Evolutionary conservation across 2,113 vertebrate species (phyloP).

Genomic region (Orthonyx spaldingii): DNA sequence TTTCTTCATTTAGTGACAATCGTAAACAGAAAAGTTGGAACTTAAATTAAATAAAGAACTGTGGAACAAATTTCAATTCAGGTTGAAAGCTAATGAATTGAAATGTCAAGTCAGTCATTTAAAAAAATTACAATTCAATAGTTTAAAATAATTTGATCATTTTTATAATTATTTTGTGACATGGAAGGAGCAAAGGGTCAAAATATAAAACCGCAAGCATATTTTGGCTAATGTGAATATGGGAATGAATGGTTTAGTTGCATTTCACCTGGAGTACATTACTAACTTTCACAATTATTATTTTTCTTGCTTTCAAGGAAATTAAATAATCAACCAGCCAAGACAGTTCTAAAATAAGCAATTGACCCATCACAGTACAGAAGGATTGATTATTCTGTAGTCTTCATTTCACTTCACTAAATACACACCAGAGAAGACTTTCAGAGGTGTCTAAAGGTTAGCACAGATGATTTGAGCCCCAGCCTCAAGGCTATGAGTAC

Average conservation of each 20-base stretch:
- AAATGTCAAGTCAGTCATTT: slow-evolving; percentile 37
- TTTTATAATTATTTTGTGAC: slow-evolving; percentile 41
- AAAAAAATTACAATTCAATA: slow-evolving; percentile 39
- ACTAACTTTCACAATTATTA: slow-evolving; percentile 51
- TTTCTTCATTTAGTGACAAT: slow-evolving; percentile 34
- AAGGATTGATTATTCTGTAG: slow-evolving; percentile 34
- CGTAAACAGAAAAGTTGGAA: slow-evolving; percentile 43
- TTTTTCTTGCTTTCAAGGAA: slow-evolving; percentile 65
- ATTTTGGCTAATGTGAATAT: slow-evolving; percentile 24
- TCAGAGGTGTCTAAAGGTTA: slow-evolving; percentile 1
- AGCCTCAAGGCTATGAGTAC: not conserved
- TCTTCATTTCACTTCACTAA: slow-evolving; percentile 32
- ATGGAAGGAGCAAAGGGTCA: slow-evolving; percentile 10
- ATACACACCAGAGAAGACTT: not conserved
- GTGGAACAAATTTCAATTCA: slow-evolving; percentile 40
- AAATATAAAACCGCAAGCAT: not conserved
- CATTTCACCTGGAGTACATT: slow-evolving; percentile 55
- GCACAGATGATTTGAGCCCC: not conserved
- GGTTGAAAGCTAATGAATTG: slow-evolving; percentile 43
- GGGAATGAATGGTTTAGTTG: not conserved
- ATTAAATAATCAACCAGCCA: slow-evolving; percentile 55
- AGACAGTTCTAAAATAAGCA: slow-evolving; percentile 48
- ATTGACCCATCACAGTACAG: not conserved
- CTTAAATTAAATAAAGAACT: slow-evolving; percentile 27
- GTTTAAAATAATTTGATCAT: slow-evolving; percentile 32